These are phyloP conservation scores for Drosophila ananassae DNA, from an alignment of 1,140 invertebrate species.

Conservation along the genomic window DNA sequence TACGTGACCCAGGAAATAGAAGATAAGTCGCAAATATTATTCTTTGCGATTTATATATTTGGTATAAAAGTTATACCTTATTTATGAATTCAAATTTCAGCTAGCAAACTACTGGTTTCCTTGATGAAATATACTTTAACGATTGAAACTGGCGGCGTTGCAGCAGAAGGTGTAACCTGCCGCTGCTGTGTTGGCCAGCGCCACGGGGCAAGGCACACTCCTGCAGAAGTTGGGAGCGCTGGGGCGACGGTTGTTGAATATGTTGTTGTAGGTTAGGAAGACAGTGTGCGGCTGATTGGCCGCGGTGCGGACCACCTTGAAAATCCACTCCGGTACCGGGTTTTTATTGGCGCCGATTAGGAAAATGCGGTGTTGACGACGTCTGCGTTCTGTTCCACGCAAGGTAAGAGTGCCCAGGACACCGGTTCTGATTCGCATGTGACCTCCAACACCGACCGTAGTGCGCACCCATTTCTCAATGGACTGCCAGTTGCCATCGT, in stretches of 20 bases:
- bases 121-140: not conserved
- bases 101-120: not conserved
- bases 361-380: not conserved
- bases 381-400: not conserved
- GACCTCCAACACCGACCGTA: not conserved
- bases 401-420: conserved; percentile 14
- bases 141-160: conserved; percentile 29
- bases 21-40: not conserved
- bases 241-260: conserved; percentile 22
- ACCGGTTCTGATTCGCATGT: conserved; percentile 40
- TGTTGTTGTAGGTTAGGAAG: conserved; percentile 53
- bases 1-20: conserved; percentile 4
- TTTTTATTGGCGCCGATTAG: conserved; percentile 27
- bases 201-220: conserved; percentile 27
- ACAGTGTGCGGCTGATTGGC: conserved; percentile 22
- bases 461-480: conserved; percentile 63
- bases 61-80: not conserved
- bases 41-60: not conserved
- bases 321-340: conserved; percentile 45
- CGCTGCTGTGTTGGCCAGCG: conserved; percentile 22
- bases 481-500: conserved; percentile 84
- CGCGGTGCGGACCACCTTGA: conserved; percentile 34
- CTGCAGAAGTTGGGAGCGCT: conserved; percentile 14
- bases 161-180: conserved; percentile 49
- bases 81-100: no score